Base-by-base conservation (phyloP, 1,140 invertebrate species). In the Chrysomallon squamiferum region DNA sequence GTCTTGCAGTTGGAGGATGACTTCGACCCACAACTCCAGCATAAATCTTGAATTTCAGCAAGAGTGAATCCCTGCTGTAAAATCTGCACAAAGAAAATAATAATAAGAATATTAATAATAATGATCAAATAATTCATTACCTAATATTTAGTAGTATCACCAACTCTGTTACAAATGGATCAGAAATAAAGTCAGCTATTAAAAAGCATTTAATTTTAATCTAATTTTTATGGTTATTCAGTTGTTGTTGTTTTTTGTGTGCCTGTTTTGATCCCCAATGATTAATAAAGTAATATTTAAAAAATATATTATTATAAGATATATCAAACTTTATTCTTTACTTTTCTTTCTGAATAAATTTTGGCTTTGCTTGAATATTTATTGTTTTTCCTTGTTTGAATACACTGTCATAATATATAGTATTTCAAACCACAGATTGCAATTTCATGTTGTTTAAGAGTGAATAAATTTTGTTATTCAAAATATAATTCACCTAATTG, bases 41-140 rank as follows among this genome's bases (percentile, higher is more conserved):
- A 85, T 95, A 91, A 79, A 97, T 92, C 84, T 92, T 89, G 85
- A 95, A 95, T 84, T 94, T 94, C n/a, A 96, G 85, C 25, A 95
- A 87, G 20, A 93, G 93, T 0, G 94, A 95, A 81, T 96, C 92
- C 45, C 95, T 87, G 1, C 92, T 92, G 86, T 95, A 96, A 87
- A 97, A 97, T 77, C 93, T 94, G 80, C 15, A 88, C 87, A 74
- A 61, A 57, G 59, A 72, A 62, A 54, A 57, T 0, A 20, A 22
- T 41, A 22, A 32, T 9, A 30, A 52, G 30, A 22, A 35, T 9
- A 32, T 35, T 35, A 30, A 35, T 43, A 45, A 59, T 6, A 15
- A 38, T 33, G n/a, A 47, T 18, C 25, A 5, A 6, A 5, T 47
- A 20, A 11, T 22, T 15, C 7, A n/a, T n/a, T n/a, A n/a, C n/a